Percentiles rank a stretch among this genome's conserved stretches.
phyloP scores from a whole-genome alignment of 2,797 vertebrate genomes.

The Enteromius afrohamiltoni region DNA sequence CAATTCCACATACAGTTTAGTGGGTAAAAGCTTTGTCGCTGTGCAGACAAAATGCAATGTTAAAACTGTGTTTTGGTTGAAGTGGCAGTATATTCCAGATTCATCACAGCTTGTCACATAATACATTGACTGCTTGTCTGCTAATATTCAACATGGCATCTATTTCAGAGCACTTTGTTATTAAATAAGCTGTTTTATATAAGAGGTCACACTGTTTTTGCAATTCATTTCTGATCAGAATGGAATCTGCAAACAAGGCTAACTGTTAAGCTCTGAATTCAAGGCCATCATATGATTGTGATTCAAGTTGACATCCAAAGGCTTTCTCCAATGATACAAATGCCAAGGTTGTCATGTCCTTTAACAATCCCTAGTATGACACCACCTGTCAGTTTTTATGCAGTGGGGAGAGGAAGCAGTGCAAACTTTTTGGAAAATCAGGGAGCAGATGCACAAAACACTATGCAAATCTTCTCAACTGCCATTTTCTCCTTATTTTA shows the following conservation, averaged over 20 bases:
- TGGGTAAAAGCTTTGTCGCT: neutral
- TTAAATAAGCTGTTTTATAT: constrained; percentile 6
- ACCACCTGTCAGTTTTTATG: neutral
- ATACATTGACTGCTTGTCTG: neutral
- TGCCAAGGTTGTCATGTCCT: constrained; percentile 3
- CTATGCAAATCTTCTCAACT: no score
- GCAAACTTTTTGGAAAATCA: neutral
- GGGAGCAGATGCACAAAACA: neutral
- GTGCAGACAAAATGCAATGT: neutral
- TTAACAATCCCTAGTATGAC: constrained; percentile 1
- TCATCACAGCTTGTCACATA: neutral
- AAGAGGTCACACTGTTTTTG: neutral
- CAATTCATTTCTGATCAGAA: neutral
- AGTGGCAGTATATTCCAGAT: neutral
- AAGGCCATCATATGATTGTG: neutral
- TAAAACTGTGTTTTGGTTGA: neutral
- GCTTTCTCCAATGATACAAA: constrained; percentile 11
- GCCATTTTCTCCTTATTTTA: neutral
- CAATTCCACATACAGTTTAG: neutral
- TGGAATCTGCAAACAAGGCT: neutral
- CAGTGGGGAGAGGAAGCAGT: neutral
- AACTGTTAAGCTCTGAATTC: neutral
- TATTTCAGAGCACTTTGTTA: neutral
- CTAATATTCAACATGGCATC: neutral
- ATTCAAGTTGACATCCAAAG: neutral